Percentiles rank a stretch among this genome's conserved stretches.
phyloP scores from a whole-genome alignment of 2,113 vertebrate species.

The Gopherus evgoodei region DNA sequence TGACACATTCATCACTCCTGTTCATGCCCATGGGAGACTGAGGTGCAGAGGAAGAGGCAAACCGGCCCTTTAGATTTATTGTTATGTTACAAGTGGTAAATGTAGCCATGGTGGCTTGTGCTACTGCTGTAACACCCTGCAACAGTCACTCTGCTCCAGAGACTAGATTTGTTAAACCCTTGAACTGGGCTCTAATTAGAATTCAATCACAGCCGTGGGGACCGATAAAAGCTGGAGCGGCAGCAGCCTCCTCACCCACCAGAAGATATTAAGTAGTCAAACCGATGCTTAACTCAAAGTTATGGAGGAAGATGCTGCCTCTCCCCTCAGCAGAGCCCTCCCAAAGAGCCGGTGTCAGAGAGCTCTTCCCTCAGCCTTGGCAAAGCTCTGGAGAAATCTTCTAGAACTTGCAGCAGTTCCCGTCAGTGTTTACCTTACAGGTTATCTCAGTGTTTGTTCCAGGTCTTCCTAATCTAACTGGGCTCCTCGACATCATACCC shows the following conservation, averaged over 20 bases:
- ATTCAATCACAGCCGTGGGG: background rate
- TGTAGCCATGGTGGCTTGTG: background rate
- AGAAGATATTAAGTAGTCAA: background rate
- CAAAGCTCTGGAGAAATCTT: slow-evolving; percentile 62
- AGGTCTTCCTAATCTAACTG: background rate
- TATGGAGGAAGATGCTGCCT: background rate
- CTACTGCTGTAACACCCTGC: background rate
- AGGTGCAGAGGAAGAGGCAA: background rate
- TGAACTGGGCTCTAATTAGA: background rate
- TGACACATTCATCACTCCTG: accelerated
- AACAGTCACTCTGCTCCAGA: background rate
- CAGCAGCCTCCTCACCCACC: background rate
- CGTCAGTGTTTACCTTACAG: slow-evolving; percentile 66
- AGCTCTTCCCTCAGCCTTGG: slow-evolving; percentile 10
- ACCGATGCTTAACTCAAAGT: background rate
- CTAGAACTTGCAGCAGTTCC: slow-evolving; percentile 49
- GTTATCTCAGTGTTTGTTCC: slow-evolving; percentile 59
- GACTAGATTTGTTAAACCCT: background rate
- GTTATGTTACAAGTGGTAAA: background rate
- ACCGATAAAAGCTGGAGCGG: background rate
- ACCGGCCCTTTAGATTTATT: background rate
- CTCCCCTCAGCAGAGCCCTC: background rate
- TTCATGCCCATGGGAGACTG: background rate
- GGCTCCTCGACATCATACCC: background rate
- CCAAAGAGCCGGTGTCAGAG: background rate